Percentiles rank a stretch among this genome's conserved stretches.
phyloP scores from a whole-genome alignment of 2,797 vertebrate genomes.

The Sphenopsis melanotis region DNA sequence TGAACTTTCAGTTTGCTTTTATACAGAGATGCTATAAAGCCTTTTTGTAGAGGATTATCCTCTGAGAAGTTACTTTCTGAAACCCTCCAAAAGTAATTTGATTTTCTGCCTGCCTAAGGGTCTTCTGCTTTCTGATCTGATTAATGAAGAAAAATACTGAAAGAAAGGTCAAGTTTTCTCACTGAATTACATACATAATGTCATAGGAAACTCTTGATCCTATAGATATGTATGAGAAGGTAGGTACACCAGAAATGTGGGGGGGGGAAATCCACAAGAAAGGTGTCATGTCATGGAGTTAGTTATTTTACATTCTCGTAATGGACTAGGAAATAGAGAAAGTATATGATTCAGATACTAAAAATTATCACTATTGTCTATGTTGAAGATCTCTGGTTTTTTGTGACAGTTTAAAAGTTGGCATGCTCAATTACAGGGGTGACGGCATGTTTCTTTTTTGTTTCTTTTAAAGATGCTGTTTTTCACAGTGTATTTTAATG shows the following conservation, averaged over 20 bases:
- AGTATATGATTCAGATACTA: background rate
- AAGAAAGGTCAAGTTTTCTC: background rate
- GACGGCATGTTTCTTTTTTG: background rate
- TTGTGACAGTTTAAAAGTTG: background rate
- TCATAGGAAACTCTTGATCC: background rate
- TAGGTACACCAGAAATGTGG: background rate
- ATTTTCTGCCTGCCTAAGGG: background rate
- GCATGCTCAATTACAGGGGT: background rate
- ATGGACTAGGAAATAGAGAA: background rate
- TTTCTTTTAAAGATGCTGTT: background rate
- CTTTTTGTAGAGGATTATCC: background rate
- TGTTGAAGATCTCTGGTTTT: background rate
- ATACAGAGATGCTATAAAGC: background rate
- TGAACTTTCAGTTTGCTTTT: background rate
- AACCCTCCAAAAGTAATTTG: background rate
- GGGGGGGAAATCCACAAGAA: fast-evolving
- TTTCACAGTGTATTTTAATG: background rate
- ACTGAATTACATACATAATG: background rate
- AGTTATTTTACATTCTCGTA: background rate
- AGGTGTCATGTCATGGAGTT: background rate
- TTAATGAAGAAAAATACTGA: background rate
- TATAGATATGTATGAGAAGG: background rate
- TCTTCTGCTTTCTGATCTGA: background rate
- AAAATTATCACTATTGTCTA: background rate
- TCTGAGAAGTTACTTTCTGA: background rate